These are phyloP conservation scores for Gadus chalcogrammus DNA, from an alignment of 2,113 vertebrate genomes.

Conservation along the genomic window DNA sequence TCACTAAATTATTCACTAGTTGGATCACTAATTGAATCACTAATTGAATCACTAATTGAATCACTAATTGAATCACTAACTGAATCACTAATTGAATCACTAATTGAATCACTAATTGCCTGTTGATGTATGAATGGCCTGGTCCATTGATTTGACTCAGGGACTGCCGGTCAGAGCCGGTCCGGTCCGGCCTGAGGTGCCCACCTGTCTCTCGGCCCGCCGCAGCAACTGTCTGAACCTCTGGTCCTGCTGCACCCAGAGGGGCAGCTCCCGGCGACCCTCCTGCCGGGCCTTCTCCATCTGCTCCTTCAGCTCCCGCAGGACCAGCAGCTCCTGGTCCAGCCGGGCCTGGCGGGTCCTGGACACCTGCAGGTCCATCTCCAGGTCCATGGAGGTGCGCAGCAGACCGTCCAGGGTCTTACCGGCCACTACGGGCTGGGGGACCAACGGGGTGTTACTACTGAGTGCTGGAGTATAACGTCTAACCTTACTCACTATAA, in stretches of 20 bases:
- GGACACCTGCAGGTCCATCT: constrained; percentile 92
- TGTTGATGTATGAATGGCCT: too few relatives aligned
- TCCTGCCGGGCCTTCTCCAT: constrained; percentile 84
- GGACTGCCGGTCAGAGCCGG: too few relatives aligned
- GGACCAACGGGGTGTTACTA: background rate
- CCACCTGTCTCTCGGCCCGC: constrained; percentile 87
- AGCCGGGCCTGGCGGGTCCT: constrained; percentile 87
- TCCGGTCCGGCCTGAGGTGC: background rate
- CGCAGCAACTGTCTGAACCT: constrained; percentile 85
- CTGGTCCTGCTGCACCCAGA: constrained; percentile 86
- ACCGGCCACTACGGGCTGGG: constrained; percentile 67
- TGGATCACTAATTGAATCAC: too few relatives aligned
- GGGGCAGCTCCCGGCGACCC: constrained; percentile 83
- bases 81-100: too few relatives aligned
- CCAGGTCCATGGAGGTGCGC: constrained; percentile 89
- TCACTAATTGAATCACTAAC: too few relatives aligned
- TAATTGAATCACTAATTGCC: too few relatives aligned
- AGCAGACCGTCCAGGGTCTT: constrained; percentile 82
- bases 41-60: too few relatives aligned
- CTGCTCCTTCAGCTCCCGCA: constrained; percentile 87
- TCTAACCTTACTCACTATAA: too few relatives aligned
- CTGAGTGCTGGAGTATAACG: too few relatives aligned
- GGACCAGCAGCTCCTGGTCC: constrained; percentile 83
- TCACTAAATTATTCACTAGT: too few relatives aligned
- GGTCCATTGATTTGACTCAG: too few relatives aligned